Conservation (phyloP, 1,140 invertebrate species). For the Artemia franciscana region DNA sequence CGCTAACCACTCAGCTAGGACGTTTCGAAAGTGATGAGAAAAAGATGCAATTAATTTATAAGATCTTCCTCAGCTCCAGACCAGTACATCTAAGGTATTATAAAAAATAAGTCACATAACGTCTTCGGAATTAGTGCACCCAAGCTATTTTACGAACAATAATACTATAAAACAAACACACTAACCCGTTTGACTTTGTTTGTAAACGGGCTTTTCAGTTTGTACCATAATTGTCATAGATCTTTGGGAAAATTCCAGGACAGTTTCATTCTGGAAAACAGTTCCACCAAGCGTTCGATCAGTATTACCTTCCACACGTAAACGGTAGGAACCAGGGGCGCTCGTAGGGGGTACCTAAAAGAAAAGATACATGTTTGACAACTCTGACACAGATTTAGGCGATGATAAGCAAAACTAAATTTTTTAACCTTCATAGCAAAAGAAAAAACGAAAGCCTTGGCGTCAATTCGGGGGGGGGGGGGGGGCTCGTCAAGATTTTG, state of each 20-base stretch:
- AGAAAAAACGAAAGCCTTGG: no score
- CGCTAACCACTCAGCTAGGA: no score
- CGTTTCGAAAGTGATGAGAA: no score
- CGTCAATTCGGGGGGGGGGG: no score
- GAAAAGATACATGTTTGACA: no score
- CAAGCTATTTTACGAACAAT: not conserved
- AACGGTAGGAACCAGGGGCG: conserved; percentile 50
- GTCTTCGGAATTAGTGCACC: not conserved
- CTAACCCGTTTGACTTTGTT: conserved; percentile 62
- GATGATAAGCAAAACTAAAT: no score
- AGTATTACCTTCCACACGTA: conserved; percentile 68
- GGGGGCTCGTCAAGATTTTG: no score
- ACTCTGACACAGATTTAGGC: no score
- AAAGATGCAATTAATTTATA: no score
- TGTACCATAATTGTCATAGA: conserved; percentile 90
- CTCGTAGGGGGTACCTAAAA: conserved; percentile 50
- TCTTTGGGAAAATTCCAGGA: conserved; percentile 41
- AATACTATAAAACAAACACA: conserved; percentile 8
- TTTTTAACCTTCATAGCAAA: no score
- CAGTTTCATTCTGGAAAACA: conserved; percentile 33
- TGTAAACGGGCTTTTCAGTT: conserved; percentile 83
- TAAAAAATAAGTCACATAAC: conserved; percentile 7
- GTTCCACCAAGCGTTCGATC: conserved; percentile 56
- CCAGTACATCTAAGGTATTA: conserved; percentile 8
- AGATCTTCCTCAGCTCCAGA: no score